Evolutionary conservation across 2,113 vertebrate genomes (phyloP).

Genomic region (Corythornis madagascariensis): DNA sequence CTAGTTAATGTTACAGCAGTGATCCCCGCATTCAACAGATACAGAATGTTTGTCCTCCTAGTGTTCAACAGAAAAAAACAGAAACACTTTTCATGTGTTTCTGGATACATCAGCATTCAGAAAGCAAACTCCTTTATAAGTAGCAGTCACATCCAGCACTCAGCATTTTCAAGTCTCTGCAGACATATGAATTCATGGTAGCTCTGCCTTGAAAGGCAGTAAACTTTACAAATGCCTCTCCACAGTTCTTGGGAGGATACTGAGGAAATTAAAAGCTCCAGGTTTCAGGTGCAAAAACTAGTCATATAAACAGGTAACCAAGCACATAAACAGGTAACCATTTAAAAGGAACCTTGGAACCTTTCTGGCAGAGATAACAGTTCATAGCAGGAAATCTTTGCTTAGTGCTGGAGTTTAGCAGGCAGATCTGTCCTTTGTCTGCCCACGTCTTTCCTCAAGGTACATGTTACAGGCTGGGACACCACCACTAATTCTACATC

Average conservation of each 20-base stretch:
- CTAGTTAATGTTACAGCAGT: conserved; percentile 30
- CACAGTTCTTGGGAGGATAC: neutral
- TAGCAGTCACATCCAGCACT: neutral
- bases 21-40: conserved; percentile 46
- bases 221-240: neutral
- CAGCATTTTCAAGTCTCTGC: neutral
- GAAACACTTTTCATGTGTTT: conserved; percentile 24
- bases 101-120: neutral
- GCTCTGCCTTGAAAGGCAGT: neutral
- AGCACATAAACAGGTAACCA: neutral
- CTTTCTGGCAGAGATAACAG: neutral
- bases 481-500: neutral
- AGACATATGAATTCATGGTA: neutral
- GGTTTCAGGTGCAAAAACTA: neutral
- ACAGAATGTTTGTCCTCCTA: conserved; percentile 5
- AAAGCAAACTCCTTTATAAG: neutral
- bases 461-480: neutral
- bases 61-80: conserved; percentile 6
- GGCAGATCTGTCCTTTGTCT: neutral
- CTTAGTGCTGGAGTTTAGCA: neutral
- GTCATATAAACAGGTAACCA: neutral
- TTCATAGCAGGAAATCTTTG: neutral
- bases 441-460: neutral
- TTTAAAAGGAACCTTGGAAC: neutral
- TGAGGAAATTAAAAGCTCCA: neutral